These are phyloP conservation scores for Cantharis flavilabris DNA, from an alignment of 2,888 invertebrate species.

Conservation along the genomic window DNA sequence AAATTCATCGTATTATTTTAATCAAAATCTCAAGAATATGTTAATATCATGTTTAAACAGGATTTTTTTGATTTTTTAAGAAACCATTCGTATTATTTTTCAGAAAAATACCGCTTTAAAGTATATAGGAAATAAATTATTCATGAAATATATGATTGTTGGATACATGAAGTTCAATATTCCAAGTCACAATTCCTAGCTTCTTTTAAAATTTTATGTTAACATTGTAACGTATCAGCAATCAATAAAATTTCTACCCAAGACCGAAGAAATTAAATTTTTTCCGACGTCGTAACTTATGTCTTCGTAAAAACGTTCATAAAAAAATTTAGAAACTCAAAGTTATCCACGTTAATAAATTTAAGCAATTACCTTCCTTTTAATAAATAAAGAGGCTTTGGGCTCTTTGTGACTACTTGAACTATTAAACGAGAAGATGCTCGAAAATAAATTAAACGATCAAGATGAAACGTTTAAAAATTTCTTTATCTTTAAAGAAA, in stretches of 20 bases:
- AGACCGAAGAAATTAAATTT: background rate
- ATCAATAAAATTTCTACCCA: background rate
- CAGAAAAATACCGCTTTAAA: background rate
- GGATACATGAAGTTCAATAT: background rate
- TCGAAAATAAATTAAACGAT: background rate
- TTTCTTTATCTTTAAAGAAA: slow-evolving; percentile 8
- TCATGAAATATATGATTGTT: background rate
- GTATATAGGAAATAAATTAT: background rate
- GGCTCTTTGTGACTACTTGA: slow-evolving; percentile 8
- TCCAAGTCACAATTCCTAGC: background rate
- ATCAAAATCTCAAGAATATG: background rate
- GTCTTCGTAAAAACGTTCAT: slow-evolving; percentile 7
- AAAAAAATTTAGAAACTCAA: slow-evolving; percentile 25
- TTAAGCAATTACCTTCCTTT: background rate
- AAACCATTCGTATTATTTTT: background rate
- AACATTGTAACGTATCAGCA: background rate
- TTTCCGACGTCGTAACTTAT: background rate
- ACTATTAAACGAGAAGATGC: slow-evolving; percentile 13
- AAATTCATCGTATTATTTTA: slow-evolving; percentile 1
- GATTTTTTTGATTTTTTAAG: background rate
- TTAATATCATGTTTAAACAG: background rate
- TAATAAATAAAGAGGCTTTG: slow-evolving; percentile 7
- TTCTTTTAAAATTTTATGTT: background rate
- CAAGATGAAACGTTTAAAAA: slow-evolving; percentile 6
- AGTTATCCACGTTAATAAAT: background rate